Percentiles rank a stretch among this genome's conserved stretches.
Evolutionary conservation across 2,797 vertebrate species (phyloP).

Genomic region (Enteromius paludinosus): DNA sequence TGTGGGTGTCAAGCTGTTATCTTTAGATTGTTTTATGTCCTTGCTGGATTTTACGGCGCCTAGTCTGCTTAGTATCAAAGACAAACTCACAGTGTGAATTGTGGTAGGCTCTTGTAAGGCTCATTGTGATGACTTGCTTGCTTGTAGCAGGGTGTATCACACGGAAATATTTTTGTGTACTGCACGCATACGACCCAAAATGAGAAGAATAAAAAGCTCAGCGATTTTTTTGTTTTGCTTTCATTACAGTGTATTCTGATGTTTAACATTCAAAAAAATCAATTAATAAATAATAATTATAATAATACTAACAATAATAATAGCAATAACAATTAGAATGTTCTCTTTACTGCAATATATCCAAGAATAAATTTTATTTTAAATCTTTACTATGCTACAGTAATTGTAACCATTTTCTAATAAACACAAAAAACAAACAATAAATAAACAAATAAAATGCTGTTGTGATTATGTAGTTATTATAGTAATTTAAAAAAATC

Average conservation of each 20-base stretch:
- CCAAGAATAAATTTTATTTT: background rate
- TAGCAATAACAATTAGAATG: too few relatives aligned
- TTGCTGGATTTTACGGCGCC: background rate
- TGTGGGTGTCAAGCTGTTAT: conserved; percentile 19
- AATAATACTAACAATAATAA: too few relatives aligned
- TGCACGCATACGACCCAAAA: background rate
- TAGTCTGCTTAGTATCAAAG: conserved; percentile 23
- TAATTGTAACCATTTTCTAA: background rate
- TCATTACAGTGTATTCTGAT: background rate
- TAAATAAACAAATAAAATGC: background rate
- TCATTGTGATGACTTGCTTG: background rate
- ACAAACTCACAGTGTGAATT: background rate
- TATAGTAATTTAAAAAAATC: background rate
- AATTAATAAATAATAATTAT: too few relatives aligned
- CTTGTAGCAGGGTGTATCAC: background rate
- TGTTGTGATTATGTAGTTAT: background rate
- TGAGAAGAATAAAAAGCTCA: background rate
- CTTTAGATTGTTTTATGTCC: conserved; percentile 19
- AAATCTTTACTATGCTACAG: background rate
- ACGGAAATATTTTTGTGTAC: background rate
- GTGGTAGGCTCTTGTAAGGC: background rate
- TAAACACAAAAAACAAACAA: background rate
- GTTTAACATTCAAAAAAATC: background rate
- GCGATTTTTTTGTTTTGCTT: background rate
- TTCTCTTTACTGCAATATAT: background rate